Percentiles rank a stretch among this genome's conserved stretches.
Conservation (phyloP, 1,140 invertebrate species). For the Stegodyphus dumicola region DNA sequence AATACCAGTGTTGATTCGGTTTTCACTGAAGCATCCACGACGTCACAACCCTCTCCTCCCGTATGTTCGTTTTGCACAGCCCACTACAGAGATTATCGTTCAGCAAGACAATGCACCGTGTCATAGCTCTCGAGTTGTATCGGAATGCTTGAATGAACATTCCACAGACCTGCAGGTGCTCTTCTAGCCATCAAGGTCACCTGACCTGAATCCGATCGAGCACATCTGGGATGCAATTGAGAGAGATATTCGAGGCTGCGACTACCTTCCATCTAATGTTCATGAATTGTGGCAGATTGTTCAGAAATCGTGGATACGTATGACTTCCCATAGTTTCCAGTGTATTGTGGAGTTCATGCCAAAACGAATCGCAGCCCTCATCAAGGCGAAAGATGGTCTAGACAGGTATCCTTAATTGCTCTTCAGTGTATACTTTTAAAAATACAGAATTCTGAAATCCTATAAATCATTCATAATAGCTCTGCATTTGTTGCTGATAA, state of each 20-base stretch:
- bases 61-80: neutral
- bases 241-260: neutral
- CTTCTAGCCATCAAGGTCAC: neutral
- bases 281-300: neutral
- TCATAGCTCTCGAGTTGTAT: neutral
- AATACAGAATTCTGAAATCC: too few species aligned
- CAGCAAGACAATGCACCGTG: neutral
- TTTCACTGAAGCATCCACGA: too few species aligned
- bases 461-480: too few species aligned
- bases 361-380: neutral
- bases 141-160: neutral
- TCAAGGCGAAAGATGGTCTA: neutral
- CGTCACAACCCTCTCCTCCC: neutral
- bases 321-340: neutral
- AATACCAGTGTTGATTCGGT: too few species aligned
- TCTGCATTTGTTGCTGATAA: too few species aligned
- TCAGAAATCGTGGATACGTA: neutral
- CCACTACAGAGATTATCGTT: slow-evolving; percentile 1
- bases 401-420: neutral
- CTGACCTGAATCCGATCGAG: neutral
- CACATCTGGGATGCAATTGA: neutral
- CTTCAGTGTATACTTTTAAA: neutral
- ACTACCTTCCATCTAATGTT: neutral
- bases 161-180: neutral
- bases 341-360: neutral